Evolutionary conservation across 2,113 vertebrate genomes (phyloP), one percentile per base, ranked within the genome.

Genomic region (Enhydra lutris): DNA sequence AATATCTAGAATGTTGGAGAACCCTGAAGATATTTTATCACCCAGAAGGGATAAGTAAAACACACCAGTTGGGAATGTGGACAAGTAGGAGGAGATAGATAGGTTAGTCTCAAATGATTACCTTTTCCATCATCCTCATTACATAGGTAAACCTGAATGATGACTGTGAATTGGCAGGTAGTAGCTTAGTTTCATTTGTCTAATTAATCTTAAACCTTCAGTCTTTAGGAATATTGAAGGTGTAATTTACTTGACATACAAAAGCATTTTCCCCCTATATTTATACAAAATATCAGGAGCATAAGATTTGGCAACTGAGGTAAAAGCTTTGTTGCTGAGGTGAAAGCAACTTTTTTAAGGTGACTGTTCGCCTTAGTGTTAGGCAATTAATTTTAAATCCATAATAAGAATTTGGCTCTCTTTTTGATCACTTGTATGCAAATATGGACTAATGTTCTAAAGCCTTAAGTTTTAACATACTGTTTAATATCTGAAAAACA

Each of bases 401-500:
- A 1, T 67, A 61, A 65, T 76, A 81, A 82, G 14, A 95, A 76
- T 39, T 26, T 81, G 15, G 7, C 29, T 95, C 96, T 90, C 50
- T 83, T 97, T 92, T 65, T 91, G 29, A 78, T 91, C 36, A 82
- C 20, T 94, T 94, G 29, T 47, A 84, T 87, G 42, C 17, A 71
- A 29, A 90, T 95, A 71, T 36, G 55, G 18, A 93, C 91, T 91
- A 73, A 39, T 81, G 20, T 73, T 26, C 67, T 80, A 80, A 97
- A 86, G 67, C 63, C 63, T 76, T 20, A 80, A 69, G 73, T 36
- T 7, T 95, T 96, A 96, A 91, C 73, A 89, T 45, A 34, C 5
- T 89, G 61, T 92, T 96, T 96, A 97, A 84, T 97, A 90, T 92
- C 26, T 65, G 76, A 21, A 92, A 96, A 96, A 84, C 86, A 97